Percentiles rank a stretch among this genome's conserved stretches.
Conservation (phyloP, 2,888 invertebrate species). For the Orthosia gothica region DNA sequence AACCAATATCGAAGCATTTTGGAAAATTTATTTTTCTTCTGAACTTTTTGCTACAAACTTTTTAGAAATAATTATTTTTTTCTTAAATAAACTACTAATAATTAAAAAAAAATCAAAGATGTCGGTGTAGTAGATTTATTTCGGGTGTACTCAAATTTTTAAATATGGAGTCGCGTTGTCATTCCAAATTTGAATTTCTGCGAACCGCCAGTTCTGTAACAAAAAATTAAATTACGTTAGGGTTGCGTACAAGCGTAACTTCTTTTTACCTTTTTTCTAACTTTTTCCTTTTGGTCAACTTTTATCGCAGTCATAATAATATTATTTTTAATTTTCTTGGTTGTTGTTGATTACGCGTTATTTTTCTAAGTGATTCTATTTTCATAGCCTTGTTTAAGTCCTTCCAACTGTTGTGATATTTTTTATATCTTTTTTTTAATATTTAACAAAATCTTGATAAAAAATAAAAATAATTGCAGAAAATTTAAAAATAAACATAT, state of each 20-base stretch:
- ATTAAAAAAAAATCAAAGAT: conserved; percentile 24
- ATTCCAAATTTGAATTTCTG: conserved; percentile 64
- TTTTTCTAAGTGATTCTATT: conserved; percentile 31
- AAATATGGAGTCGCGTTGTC: conserved; percentile 53
- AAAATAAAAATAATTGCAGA: too few species aligned
- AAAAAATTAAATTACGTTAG: conserved; percentile 67
- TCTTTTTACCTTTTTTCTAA: conserved; percentile 46
- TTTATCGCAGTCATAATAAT: conserved; percentile 19
- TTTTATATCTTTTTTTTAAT: too few species aligned
- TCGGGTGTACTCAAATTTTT: conserved; percentile 53
- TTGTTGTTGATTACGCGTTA: conserved; percentile 29
- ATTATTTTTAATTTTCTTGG: conserved; percentile 35
- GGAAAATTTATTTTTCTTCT: neutral
- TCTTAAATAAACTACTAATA: conserved; percentile 24
- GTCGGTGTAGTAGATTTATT: neutral
- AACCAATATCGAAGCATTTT: conserved; percentile 86
- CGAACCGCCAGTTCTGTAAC: conserved; percentile 75
- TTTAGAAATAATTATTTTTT: neutral
- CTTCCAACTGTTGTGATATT: too few species aligned
- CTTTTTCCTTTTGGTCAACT: conserved; percentile 54
- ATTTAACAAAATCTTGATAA: too few species aligned
- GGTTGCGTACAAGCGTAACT: conserved; percentile 42
- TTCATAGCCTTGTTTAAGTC: neutral
- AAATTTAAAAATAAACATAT: neutral
- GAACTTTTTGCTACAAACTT: neutral